Base-by-base conservation (phyloP, 2,888 invertebrate species). In the Nowickia ferox region DNA sequence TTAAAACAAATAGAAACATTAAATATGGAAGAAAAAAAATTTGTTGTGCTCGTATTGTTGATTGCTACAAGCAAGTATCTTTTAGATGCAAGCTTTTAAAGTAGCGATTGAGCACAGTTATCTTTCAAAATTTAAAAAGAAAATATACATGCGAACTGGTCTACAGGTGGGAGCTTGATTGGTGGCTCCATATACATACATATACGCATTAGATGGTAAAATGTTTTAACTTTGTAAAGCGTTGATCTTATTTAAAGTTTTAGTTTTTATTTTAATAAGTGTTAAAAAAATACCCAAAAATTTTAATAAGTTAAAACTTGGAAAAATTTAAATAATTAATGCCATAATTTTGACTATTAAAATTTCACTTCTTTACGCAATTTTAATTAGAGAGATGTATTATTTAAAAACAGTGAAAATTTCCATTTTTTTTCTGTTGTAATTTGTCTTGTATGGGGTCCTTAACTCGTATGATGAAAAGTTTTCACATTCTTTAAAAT, bases 1-100 rank as follows among this genome's bases (percentile, higher is more conserved):
- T 71, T 48, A 66, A 77, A 77, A 77, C 61, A 71, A 71, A 65
- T 76, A 57, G 71, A 77, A 77, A 72, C 72, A 78, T 77, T 66
- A 59, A 59, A 84, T 66, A 4, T 83, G 51, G 19, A 59, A 77
- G 72, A 57, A 30, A 46, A 46, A 65, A 9, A 2, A n/a, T n/a
- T 15, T 82, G 13, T 76, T 68, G 53, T 19, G 30, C 8, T 44
- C 51, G 19, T 22, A 8, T 15, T 63, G 51, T 57, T 44, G 61
- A 46, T 38, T 63, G 5, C 30, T 6, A 42, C 44, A 44, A 66
- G 48, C 44, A 44, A 66, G 40, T 48, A 51, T 57, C 51, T 30
- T 48, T 51, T 13, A 30, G 30, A 17, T 72, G 72, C 59, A 44
- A 77, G 77, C 66, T 77, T 83, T 75, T 65, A 83, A 72, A 77